These are phyloP conservation scores for Chlorops oryzae DNA, from an alignment of 1,140 invertebrate species.

Conservation along the genomic window DNA sequence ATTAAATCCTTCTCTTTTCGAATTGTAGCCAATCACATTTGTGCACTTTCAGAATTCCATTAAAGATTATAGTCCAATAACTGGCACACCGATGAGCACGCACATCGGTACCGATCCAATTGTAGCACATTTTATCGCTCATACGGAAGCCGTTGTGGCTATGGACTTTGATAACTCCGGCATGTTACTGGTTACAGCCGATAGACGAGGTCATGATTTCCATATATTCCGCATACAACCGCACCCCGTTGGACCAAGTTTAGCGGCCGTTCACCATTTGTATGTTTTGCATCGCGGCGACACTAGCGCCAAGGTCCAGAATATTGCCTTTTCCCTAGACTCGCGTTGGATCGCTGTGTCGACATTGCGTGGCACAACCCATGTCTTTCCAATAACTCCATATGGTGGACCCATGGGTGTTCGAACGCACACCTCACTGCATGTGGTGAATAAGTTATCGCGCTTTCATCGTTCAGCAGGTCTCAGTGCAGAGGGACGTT, in stretches of 20 bases:
- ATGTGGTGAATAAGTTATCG: conserved; percentile 92
- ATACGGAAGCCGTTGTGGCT: conserved; percentile 83
- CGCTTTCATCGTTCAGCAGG: conserved; percentile 94
- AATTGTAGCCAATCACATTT: neutral
- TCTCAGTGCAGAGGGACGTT: conserved; percentile 65
- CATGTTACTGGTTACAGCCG: conserved; percentile 84
- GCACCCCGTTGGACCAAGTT: conserved; percentile 78
- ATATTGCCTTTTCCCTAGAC: conserved; percentile 84
- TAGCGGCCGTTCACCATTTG: conserved; percentile 91
- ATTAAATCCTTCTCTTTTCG: neutral
- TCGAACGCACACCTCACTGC: conserved; percentile 84
- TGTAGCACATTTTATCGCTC: conserved; percentile 91
- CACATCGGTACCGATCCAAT: conserved; percentile 61
- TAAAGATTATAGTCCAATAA: conserved; percentile 43
- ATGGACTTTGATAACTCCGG: conserved; percentile 91
- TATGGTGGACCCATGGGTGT: conserved; percentile 89
- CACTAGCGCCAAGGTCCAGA: conserved; percentile 77
- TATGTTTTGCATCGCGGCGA: conserved; percentile 89
- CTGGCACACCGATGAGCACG: conserved; percentile 30
- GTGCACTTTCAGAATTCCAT: conserved; percentile 29
- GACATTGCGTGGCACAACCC: conserved; percentile 91
- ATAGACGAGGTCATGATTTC: conserved; percentile 91
- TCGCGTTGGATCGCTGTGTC: conserved; percentile 93
- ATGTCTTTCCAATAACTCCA: conserved; percentile 95
- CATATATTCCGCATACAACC: conserved; percentile 92